Evolutionary conservation across 2,888 invertebrate genomes (phyloP).

Genomic region (Chymomyza fuscimana): DNA sequence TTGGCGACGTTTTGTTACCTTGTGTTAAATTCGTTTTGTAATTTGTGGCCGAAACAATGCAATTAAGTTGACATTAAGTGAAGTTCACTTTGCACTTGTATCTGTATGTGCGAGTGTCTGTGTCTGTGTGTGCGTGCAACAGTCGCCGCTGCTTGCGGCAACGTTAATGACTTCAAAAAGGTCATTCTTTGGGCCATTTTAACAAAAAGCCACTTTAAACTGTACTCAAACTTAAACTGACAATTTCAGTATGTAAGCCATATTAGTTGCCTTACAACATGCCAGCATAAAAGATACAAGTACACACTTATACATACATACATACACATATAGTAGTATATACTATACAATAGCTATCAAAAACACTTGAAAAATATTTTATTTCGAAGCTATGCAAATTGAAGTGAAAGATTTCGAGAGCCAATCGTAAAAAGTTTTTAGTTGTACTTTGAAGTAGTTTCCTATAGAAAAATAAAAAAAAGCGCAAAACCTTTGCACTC

Average conservation of each 20-base stretch:
- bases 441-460: slow-evolving; percentile 15
- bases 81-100: slow-evolving; percentile 50
- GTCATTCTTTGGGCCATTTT: slow-evolving; percentile 56
- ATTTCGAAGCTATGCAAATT: background rate
- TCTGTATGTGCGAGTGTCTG: background rate
- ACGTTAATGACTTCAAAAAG: slow-evolving; percentile 59
- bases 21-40: slow-evolving; percentile 72
- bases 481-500: too few species aligned
- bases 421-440: slow-evolving; percentile 2
- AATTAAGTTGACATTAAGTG: slow-evolving; percentile 76
- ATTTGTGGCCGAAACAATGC: slow-evolving; percentile 76
- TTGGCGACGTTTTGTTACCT: slow-evolving; percentile 60
- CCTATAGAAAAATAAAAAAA: too few species aligned
- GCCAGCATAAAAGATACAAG: too few species aligned
- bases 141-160: too few species aligned
- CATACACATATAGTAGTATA: too few species aligned
- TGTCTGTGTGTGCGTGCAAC: slow-evolving; percentile 17
- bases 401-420: slow-evolving; percentile 1
- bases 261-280: background rate
- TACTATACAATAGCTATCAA: too few species aligned
- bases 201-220: slow-evolving; percentile 30
- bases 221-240: slow-evolving; percentile 30
- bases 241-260: background rate
- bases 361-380: too few species aligned
- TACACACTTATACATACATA: too few species aligned